Conservation (phyloP, 2,888 invertebrate species). For the Lampropteryx suffumata region DNA sequence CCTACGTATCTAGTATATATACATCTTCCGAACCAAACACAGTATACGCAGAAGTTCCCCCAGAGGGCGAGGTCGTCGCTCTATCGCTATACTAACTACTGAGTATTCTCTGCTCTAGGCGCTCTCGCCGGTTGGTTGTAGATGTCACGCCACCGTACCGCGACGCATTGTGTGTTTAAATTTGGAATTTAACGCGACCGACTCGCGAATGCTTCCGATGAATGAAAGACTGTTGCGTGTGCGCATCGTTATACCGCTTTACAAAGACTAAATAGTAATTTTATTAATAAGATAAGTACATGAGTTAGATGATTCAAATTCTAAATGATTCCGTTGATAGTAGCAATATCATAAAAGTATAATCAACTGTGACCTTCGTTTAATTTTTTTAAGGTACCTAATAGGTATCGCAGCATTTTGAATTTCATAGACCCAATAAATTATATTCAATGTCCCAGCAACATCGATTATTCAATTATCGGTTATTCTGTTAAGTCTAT, state of each 20-base stretch:
- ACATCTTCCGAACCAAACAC: neutral
- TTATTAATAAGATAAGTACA: too few relatives aligned
- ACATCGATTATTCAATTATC: too few relatives aligned
- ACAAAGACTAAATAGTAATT: neutral
- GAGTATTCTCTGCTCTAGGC: slow-evolving; percentile 20
- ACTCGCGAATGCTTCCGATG: slow-evolving; percentile 20
- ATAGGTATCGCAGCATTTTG: too few relatives aligned
- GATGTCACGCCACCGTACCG: slow-evolving; percentile 68
- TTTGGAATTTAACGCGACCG: slow-evolving; percentile 64
- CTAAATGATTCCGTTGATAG: too few relatives aligned
- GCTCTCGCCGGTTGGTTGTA: slow-evolving; percentile 56
- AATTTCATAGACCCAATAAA: too few relatives aligned
- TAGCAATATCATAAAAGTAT: too few relatives aligned
- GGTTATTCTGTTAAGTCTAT: too few relatives aligned
- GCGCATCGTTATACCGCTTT: slow-evolving; percentile 2
- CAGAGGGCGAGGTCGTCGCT: slow-evolving; percentile 62
- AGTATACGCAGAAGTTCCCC: slow-evolving; percentile 3
- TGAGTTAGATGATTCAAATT: too few relatives aligned
- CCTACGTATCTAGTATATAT: too few relatives aligned
- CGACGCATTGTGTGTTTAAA: slow-evolving; percentile 61
- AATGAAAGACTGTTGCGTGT: slow-evolving; percentile 23
- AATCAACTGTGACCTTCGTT: too few relatives aligned
- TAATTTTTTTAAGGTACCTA: too few relatives aligned
- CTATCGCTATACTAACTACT: slow-evolving; percentile 28
- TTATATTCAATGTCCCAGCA: too few relatives aligned